Base-by-base conservation (phyloP, 2,888 invertebrate genomes). In the Acronicta psi region DNA sequence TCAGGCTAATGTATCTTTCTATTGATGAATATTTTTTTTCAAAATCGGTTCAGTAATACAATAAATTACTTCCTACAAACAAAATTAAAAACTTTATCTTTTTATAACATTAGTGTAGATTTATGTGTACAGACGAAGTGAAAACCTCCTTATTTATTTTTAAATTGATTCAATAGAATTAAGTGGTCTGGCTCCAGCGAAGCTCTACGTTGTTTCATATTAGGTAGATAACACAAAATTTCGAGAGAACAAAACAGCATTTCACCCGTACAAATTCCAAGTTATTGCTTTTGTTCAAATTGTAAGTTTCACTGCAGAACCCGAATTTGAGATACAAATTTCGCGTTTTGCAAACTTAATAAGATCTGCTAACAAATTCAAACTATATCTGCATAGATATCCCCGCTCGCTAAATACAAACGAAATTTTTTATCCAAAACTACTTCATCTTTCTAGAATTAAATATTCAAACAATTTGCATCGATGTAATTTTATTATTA, bases 101-200 rank as follows among this genome's bases (percentile, higher is more conserved):
- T n/a, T n/a, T n/a, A n/a, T n/a, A 23, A 23, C 23, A 8, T 10
- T 10, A 1, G 10, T 2, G 3, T 0, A 25, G 1, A 25, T 25
- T 2, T 29, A 11, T n/a, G n/a, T n/a, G n/a, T 11, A 29, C 29
- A 29, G 1, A 11, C 3, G 11, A 29, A 29, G 11, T 10, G 11
- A 29, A 11, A 11, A 29, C 1, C 9, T 29, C 1, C 25, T 29
- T 3, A 10, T 29, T 29, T 11, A 29, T 59, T 72, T 66, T 46
- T 29, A 50, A 46, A 59, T 66, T 51, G 36, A 43, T 47, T 46
- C 16, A 54, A 47, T 36, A 40, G 29, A 47, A 41, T 29, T 37
- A 14, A 29, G 47, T 40, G 50, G 56, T 52, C 20, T 44, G 36
- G 17, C 11, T 11, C 3, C 9, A 51, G 36, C 34, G 2, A 16